phyloP scores from a whole-genome alignment of 2,797 vertebrate species.

The Podarcis lilfordi region DNA sequence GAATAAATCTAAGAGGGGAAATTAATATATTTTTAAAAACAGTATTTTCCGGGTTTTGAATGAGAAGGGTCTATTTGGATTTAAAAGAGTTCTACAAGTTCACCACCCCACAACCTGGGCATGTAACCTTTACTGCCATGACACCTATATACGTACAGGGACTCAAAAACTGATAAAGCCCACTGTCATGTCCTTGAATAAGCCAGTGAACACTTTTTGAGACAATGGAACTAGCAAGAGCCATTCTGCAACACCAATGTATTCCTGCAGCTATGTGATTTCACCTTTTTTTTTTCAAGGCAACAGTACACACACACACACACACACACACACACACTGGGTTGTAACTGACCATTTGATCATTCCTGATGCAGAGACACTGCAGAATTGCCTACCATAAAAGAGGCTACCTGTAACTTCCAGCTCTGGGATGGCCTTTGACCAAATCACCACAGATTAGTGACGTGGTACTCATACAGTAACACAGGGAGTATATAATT shows the following conservation, averaged over 20 bases:
- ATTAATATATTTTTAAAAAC: background rate
- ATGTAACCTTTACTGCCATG: background rate
- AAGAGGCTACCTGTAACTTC: background rate
- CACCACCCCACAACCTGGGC: background rate
- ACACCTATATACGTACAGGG: background rate
- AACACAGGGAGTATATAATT: background rate
- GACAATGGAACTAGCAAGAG: background rate
- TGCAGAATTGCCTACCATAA: background rate
- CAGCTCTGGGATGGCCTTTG: background rate
- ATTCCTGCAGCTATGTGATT: background rate
- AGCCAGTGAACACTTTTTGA: background rate
- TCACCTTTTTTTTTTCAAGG: background rate
- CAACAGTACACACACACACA: background rate
- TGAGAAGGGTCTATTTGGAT: background rate
- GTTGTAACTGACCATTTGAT: background rate
- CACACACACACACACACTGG: no score
- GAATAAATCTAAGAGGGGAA: conserved; percentile 83
- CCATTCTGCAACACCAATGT: background rate
- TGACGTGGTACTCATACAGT: background rate
- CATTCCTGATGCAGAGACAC: background rate
- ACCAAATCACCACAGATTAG: background rate
- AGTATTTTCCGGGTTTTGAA: background rate
- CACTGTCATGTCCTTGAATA: background rate
- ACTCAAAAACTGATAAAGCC: background rate
- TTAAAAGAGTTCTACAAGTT: background rate